Evolutionary conservation across 2,888 invertebrate species (phyloP).

Genomic region (Latrodectus elegans): DNA sequence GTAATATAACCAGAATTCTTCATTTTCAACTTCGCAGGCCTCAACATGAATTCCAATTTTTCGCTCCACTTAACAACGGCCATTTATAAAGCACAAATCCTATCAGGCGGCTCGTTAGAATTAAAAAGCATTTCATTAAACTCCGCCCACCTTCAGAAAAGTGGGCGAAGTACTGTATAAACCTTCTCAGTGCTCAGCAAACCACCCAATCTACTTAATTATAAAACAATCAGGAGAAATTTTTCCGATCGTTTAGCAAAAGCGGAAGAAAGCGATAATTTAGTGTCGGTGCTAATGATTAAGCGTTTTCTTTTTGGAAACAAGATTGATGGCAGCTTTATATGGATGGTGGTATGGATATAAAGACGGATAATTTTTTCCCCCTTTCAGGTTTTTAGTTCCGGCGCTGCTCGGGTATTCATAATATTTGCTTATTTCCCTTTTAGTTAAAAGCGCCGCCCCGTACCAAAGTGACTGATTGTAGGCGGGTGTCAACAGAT

Average conservation of each 20-base stretch:
- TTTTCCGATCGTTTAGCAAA: conserved; percentile 50
- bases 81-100: conserved; percentile 26
- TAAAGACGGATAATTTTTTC: background rate
- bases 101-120: conserved; percentile 9
- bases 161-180: background rate
- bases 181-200: conserved; percentile 47
- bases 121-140: conserved; percentile 46
- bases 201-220: conserved; percentile 51
- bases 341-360: no score
- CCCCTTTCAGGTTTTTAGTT: conserved; percentile 12
- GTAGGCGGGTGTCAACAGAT: conserved; percentile 43
- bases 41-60: conserved; percentile 26
- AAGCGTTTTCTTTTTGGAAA: conserved; percentile 33
- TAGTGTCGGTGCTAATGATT: conserved; percentile 48
- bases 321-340: conserved; percentile 38
- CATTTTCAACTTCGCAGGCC: background rate
- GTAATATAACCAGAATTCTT: background rate
- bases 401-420: conserved; percentile 28
- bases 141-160: conserved; percentile 16
- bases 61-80: conserved; percentile 47
- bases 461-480: conserved; percentile 46
- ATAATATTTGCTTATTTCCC: conserved; percentile 40
- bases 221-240: conserved; percentile 54
- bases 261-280: conserved; percentile 42
- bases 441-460: conserved; percentile 12